These are phyloP conservation scores for Cremastinae sp. DNA, from an alignment of 2,888 invertebrate species.

Conservation along the genomic window DNA sequence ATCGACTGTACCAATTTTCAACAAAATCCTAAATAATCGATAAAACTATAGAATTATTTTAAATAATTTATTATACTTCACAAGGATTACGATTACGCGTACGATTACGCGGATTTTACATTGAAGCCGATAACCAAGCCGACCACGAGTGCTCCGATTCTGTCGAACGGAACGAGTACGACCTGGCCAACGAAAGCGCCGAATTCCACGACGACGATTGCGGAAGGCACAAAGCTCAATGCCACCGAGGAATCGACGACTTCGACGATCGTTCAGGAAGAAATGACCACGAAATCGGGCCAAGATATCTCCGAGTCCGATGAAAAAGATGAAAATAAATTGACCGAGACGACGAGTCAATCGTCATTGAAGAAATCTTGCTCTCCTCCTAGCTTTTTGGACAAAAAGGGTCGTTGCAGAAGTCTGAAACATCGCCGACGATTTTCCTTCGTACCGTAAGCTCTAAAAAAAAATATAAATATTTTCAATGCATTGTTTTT, in stretches of 20 bases:
- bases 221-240: conserved; percentile 40
- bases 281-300: conserved; percentile 25
- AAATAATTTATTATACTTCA: conserved; percentile 65
- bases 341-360: neutral
- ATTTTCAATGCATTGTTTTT: neutral
- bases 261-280: neutral
- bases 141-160: conserved; percentile 61
- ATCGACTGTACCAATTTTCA: no score
- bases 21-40: no score
- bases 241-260: conserved; percentile 20
- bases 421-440: conserved; percentile 68
- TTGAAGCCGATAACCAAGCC: conserved; percentile 82
- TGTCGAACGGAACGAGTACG: neutral
- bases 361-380: conserved; percentile 59
- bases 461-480: conserved; percentile 35
- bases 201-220: conserved; percentile 38
- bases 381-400: conserved; percentile 72
- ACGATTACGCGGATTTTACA: conserved; percentile 88
- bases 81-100: conserved; percentile 88
- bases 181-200: conserved; percentile 63
- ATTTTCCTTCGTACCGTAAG: conserved; percentile 74
- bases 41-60: no score
- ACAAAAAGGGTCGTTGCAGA: conserved; percentile 77
- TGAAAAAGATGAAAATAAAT: conserved; percentile 24
- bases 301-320: neutral